Base-by-base conservation (phyloP, 35 echinoderm and acorn worm species). In the Heliocidaris erythrogramma region DNA sequence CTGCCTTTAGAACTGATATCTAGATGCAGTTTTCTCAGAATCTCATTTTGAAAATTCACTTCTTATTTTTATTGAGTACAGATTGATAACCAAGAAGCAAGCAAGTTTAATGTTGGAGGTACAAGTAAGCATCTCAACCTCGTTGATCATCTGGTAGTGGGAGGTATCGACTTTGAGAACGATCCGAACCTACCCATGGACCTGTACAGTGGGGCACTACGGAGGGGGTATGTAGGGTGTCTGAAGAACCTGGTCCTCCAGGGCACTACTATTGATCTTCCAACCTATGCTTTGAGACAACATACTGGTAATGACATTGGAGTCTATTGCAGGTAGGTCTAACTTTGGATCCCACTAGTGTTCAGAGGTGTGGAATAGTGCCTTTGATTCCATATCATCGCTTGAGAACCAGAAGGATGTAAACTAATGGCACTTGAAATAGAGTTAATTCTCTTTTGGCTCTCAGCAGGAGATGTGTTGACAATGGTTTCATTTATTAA, bases 151-250 rank as follows among this genome's bases (percentile, higher is more conserved):
- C 85, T 99, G 30, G 93, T 99, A 31, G 85, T 99, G 0, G 98
- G 98, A 47, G 98, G 98, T 14, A 97, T 97, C 30, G 96, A 97
- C 27, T 91, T 87, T 30, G 84, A 60, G 31, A 84, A 85, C 47
- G 95, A 94, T 17, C 21, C 88, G 27, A 92, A 92, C 7, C 35
- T 99, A 53, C 98, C 98, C 6, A 92, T 96, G 48, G 97, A 99
- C 47, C 94, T 99, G 8, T 99, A 96, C 59, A 94, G 96, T 17
- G 97, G 96, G 24, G 93, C 93, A 3, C 30, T 96, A 14, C 94
- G 97, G 30, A 60, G 94, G 27, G 98, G 98, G 6, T 99, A 97
- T 52, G 98, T 99, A 21, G 98, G 98, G 14, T 99, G 98, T 59
- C 96, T 99, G 84, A 92, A 94, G 18, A 96, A 97, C 78, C 91